phyloP scores from a whole-genome alignment of 1,140 invertebrate genomes.

The Drosophila subpulchrella region DNA sequence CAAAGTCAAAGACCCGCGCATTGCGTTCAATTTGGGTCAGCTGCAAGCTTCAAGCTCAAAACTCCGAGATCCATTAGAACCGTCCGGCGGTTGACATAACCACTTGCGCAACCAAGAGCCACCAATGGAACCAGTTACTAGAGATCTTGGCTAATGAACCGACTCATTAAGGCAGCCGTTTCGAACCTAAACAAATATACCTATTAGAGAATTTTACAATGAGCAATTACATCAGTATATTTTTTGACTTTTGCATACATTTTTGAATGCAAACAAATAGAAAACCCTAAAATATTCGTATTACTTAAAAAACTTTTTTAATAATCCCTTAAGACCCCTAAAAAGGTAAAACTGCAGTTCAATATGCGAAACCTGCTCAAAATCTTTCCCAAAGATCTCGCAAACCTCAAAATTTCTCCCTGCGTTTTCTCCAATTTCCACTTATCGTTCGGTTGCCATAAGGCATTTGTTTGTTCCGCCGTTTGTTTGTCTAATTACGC shows the following conservation, averaged over 20 bases:
- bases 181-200: too few species aligned
- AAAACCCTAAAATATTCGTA: too few species aligned
- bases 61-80: conserved; percentile 23
- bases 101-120: conserved; percentile 21
- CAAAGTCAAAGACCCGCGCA: conserved; percentile 5
- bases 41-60: background rate
- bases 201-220: too few species aligned
- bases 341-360: background rate
- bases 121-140: conserved; percentile 4
- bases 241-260: too few species aligned
- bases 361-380: background rate
- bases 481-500: conserved; percentile 50
- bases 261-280: too few species aligned
- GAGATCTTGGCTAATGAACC: conserved; percentile 3
- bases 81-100: conserved; percentile 38
- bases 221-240: too few species aligned
- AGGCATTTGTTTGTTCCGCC: conserved; percentile 25
- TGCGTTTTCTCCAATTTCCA: conserved; percentile 3
- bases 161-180: background rate
- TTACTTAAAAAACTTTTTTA: too few species aligned
- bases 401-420: background rate
- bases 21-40: conserved; percentile 29
- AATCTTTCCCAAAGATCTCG: background rate
- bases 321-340: too few species aligned
- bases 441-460: conserved; percentile 6